phyloP scores from a whole-genome alignment of 2,113 vertebrate genomes.

The Mohoua ochrocephala region DNA sequence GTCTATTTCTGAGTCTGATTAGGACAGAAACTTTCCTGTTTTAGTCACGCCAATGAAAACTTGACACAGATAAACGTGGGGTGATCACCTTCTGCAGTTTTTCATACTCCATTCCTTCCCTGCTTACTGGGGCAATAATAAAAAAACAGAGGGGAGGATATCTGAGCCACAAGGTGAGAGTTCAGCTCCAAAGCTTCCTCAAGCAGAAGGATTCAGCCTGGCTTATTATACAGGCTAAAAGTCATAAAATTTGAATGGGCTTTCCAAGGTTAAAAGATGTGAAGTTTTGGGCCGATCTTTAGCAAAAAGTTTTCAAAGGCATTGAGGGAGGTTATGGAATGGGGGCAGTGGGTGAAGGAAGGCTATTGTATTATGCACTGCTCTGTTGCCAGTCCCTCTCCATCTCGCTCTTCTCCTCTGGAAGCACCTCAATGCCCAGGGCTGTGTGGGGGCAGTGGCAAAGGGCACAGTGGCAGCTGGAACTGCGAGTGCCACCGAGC shows the following conservation, averaged over 20 bases:
- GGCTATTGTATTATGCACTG: not conserved
- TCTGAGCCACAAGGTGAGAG: not conserved
- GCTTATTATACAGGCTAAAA: not conserved
- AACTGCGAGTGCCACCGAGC: fast-evolving
- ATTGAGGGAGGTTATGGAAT: not conserved
- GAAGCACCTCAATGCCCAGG: not conserved
- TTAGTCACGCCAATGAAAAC: not conserved
- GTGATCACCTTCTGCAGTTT: not conserved
- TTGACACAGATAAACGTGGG: not conserved
- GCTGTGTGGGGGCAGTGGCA: not conserved
- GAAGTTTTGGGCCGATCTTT: not conserved
- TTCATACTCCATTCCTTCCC: not conserved
- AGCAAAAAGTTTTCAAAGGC: not conserved
- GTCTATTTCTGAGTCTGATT: not conserved
- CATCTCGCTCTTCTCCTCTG: not conserved
- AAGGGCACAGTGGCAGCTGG: not conserved
- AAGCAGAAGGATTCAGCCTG: not conserved
- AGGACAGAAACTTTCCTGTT: not conserved
- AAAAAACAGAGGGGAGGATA: not conserved
- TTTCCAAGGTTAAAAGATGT: not conserved
- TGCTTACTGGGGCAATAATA: not conserved
- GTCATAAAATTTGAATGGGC: not conserved
- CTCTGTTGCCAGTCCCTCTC: not conserved
- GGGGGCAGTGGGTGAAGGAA: not conserved
- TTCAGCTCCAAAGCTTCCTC: not conserved